Base-by-base conservation (phyloP, 64 coral and sea anemone genomes). In the Montipora capricornis region DNA sequence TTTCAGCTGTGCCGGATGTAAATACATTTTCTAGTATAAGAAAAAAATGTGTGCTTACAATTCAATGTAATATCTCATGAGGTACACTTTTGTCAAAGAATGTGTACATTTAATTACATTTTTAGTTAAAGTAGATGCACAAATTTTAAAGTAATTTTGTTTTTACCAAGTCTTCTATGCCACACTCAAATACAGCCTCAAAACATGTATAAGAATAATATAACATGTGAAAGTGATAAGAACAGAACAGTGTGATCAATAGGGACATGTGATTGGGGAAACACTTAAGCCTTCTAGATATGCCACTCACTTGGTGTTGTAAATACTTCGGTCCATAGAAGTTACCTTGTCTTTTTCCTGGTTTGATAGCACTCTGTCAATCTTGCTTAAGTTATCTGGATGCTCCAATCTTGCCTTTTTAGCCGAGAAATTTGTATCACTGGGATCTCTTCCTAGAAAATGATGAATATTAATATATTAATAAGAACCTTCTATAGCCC, bases 241-340 rank as follows among this genome's bases (percentile, higher is more conserved):
- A 22, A 76, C 9, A 75, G 26, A 44, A 75, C 37, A 44, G 73
- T 75, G 22, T 75, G 9, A 24, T 75, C 73, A 75, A 75, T 11
- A 75, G 8, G 10, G 22, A 44, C 37, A 73, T 73, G 5, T 73
- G 69, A 73, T 73, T 73, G 19, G 19, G 19, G 5, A 73, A 26
- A 73, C 19, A 20, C 4, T 20, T 22, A 29, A 29, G 69, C 69
- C 19, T 73, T 73, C 19, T 75, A 75, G 20, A 44, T 44, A 75
- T 75, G 73, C 69, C 14, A 73, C 85, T 74, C 53, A 88, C 85
- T 88, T 88, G 5, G 85, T 88, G 20, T 88, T 88, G 73, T 88
- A 88, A 16, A 75, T 29, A 75, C 15, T 74, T 6, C 49, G 14
- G 16, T 88, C 85, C 68, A 51, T 46, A 20, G 45, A 51, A 49